Evolutionary conservation across 2,888 invertebrate genomes (phyloP), one percentile per base, ranked within the genome.

Genomic region (Pelosia muscerda): DNA sequence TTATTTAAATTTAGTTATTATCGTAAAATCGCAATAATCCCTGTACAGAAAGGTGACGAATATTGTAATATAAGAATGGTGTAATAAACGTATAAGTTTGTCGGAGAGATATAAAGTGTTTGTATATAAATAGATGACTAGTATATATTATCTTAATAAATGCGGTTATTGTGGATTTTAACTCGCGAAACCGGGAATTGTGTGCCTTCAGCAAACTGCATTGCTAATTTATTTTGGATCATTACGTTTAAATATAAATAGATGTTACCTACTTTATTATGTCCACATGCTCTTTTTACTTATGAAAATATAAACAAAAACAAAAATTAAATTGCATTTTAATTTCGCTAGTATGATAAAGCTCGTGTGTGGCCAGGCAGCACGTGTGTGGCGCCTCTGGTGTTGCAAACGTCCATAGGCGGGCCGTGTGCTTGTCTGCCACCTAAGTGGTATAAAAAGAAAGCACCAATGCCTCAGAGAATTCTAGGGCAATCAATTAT

Each of bases 251-350:
- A 72, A 49, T 82, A 74, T 74, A 77, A 74, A 69, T 71, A 76
- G 77, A 79, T 76, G 77, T 76, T 77, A 83, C 81, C 79, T 84
- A 81, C 75, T 77, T 75, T 71, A 79, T 79, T 82, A 79, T 82
- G 81, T 81, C 80, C 80, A 80, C 74, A 81, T 78, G 78, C 84
- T 84, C 82, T 85, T 84, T 84, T 84, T 84, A 84, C 84, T 80
- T 82, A 80, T 71, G 78, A 82, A 73, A 83, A 86, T 84, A 86
- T 82, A 84, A 81, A 81, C 77, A 81, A 77, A 71, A 81, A 74
- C 67, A 69, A 68, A 77, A 78, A 72, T 66, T 68, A 73, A 75
- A 66, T 63, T 60, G 67, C 42, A 59, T 78, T 81, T 76, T 66
- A 61, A 72, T 77, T 75, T 10, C 10, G 26, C 57, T 61, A n/a